Evolutionary conservation across 30 jellyfish, hydroid and myxozoan genomes (phyloP).

Genomic region (Pelagia noctiluca): DNA sequence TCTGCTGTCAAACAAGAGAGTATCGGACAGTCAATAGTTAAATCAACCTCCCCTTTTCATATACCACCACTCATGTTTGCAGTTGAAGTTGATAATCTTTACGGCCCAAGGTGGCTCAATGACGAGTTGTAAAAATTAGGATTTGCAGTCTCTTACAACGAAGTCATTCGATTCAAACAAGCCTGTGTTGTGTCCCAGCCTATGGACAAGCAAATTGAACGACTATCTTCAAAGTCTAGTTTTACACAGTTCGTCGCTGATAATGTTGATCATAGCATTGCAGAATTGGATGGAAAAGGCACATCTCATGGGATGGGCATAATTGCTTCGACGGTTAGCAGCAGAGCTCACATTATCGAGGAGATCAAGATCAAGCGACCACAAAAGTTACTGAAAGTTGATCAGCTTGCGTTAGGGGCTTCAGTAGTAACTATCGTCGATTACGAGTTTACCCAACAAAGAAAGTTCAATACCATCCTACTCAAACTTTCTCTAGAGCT

Average conservation of each 20-base stretch:
- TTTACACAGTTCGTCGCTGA: constrained; percentile 5
- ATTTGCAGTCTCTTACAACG: constrained; percentile 15
- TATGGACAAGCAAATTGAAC: background rate
- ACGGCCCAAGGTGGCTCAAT: background rate
- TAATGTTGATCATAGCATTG: constrained; percentile 21
- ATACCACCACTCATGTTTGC: constrained; percentile 38
- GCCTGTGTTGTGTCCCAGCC: background rate
- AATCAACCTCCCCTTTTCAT: too few relatives aligned
- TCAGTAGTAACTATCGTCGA: too few relatives aligned
- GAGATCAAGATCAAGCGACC: constrained; percentile 32
- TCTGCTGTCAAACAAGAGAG: too few relatives aligned
- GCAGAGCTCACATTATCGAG: background rate
- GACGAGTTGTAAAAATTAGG: constrained; percentile 9
- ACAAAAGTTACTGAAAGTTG: constrained; percentile 14
- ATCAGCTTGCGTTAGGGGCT: too few relatives aligned
- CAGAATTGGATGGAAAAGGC: constrained; percentile 13
- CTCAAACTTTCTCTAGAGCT: constrained; percentile 55
- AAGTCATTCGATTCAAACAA: background rate
- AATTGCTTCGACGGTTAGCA: background rate
- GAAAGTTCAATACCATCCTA: constrained; percentile 11
- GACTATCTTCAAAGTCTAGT: background rate
- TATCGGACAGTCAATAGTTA: too few relatives aligned
- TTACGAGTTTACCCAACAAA: too few relatives aligned
- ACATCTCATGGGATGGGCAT: constrained; percentile 46
- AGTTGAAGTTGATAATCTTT: constrained; percentile 25